These are phyloP conservation scores for Hoplodrina blanda DNA, from an alignment of 2,888 invertebrate species.

Conservation along the genomic window DNA sequence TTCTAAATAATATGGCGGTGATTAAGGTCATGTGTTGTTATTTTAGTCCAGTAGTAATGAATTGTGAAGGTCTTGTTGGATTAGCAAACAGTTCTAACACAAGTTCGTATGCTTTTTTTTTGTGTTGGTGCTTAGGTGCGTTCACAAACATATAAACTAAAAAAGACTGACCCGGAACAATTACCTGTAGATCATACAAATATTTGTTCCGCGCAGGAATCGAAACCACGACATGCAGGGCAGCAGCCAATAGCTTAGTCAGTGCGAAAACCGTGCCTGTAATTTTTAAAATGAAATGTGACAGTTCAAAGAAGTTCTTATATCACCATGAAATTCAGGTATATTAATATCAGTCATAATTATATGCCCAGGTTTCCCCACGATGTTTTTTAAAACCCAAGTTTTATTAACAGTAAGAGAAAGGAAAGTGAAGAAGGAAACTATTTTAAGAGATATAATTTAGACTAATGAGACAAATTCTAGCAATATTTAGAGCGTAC, in stretches of 20 bases:
- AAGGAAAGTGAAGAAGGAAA: neutral
- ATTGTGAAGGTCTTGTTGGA: conserved; percentile 9
- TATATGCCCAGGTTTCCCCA: too few relatives aligned
- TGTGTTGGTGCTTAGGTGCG: too few relatives aligned
- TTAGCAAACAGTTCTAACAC: neutral
- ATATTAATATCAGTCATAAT: too few relatives aligned
- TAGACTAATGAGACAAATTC: neutral
- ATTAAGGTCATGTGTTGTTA: conserved; percentile 59
- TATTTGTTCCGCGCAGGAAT: too few relatives aligned
- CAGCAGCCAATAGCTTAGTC: too few relatives aligned
- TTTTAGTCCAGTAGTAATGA: conserved; percentile 18
- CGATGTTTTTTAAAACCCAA: neutral
- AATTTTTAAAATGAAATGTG: neutral
- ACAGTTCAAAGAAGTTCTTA: neutral
- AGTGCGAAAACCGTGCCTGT: too few relatives aligned
- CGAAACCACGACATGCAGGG: too few relatives aligned
- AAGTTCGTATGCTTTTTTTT: neutral
- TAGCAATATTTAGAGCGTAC: neutral
- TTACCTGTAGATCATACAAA: too few relatives aligned
- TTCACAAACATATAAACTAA: too few relatives aligned
- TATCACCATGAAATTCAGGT: too few relatives aligned
- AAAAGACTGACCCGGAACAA: too few relatives aligned
- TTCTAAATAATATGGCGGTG: conserved; percentile 48
- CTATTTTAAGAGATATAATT: neutral
- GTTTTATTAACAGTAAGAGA: neutral